Evolutionary conservation across 2,888 invertebrate genomes (phyloP), one percentile per base, ranked within the genome.

Genomic region (Itoplectis maculator): DNA sequence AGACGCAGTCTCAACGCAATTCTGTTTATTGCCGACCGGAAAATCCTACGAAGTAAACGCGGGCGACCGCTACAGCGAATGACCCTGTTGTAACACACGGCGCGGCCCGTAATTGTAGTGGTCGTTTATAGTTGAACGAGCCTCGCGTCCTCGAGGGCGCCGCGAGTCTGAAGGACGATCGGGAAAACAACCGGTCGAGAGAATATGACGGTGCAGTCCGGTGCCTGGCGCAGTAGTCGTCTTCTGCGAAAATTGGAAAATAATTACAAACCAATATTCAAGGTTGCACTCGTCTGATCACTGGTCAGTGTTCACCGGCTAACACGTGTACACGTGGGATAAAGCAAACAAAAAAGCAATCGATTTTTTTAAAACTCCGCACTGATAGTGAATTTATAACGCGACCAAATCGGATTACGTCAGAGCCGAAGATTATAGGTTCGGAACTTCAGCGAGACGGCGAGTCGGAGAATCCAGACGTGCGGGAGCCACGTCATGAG

Each of bases 61-160:
- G 20, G 9, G 35, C 23, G 35, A 59, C n/a, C 68, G 18, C 37
- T 51, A 29, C 18, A 40, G 68, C 79, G n/a, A n/a, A n/a, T 70
- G 65, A 76, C 76, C 70, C 63, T 65, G 82, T 69, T 80, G 70
- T 65, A 49, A 65, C 51, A 56, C 72, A 47, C 61, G 59, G 63
- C 77, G 63, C 74, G 56, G 40, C 56, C 69, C 79, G 85, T 91
- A 91, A 91, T 91, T 91, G 91, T 91, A 91, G 91, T 91, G 91
- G 91, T 91, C 91, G 91, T 91, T 91, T 91, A 90, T 91, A 91
- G 90, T 91, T 90, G 91, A 91, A 91, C 88, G 90, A 90, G 88
- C 87, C 90, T 91, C 56, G 18, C 56, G 75, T 78, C 45, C 45
- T 76, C 59, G 68, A 76, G 68, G 35, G 68, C 11, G 47, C 59